Percentiles rank a stretch among this genome's conserved stretches.
These are phyloP conservation scores for Silurus meridionalis DNA, from an alignment of 2,113 vertebrate species.

Conservation along the genomic window DNA sequence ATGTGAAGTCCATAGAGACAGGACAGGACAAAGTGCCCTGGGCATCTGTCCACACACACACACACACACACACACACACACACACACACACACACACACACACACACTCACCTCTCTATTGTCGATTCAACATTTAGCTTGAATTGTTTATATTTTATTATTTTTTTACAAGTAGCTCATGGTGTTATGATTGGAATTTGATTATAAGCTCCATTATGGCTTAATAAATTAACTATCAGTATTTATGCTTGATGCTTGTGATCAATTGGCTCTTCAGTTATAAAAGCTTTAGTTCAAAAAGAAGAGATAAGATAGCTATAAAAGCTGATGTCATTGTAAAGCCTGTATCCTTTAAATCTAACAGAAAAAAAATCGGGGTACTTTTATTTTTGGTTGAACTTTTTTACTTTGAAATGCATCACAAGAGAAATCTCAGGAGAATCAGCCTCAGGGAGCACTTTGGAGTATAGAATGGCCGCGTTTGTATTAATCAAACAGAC, in stretches of 20 bases:
- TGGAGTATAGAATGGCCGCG: slow-evolving; percentile 25
- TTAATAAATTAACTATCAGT: too few relatives aligned
- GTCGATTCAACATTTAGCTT: neutral
- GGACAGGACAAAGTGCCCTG: slow-evolving; percentile 19
- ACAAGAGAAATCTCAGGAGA: neutral
- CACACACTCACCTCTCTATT: neutral
- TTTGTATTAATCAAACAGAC: slow-evolving; percentile 43
- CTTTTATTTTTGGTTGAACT: neutral
- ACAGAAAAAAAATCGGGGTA: neutral
- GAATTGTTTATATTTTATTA: neutral
- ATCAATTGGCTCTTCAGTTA: too few relatives aligned
- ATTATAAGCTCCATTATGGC: too few relatives aligned
- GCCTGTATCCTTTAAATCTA: neutral
- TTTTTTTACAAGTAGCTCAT: too few relatives aligned
- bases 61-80: slow-evolving; percentile 36
- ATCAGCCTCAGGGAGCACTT: slow-evolving; percentile 23
- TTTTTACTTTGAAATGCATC: slow-evolving; percentile 13
- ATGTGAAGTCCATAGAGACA: slow-evolving; percentile 30
- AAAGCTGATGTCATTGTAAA: neutral
- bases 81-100: slow-evolving; percentile 18
- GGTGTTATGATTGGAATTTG: neutral
- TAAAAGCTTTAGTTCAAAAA: neutral
- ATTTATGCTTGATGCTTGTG: neutral
- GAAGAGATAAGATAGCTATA: neutral
- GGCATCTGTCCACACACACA: neutral